These are phyloP conservation scores for Hypomecis atomaria DNA, from an alignment of 2,888 invertebrate genomes.

Conservation along the genomic window DNA sequence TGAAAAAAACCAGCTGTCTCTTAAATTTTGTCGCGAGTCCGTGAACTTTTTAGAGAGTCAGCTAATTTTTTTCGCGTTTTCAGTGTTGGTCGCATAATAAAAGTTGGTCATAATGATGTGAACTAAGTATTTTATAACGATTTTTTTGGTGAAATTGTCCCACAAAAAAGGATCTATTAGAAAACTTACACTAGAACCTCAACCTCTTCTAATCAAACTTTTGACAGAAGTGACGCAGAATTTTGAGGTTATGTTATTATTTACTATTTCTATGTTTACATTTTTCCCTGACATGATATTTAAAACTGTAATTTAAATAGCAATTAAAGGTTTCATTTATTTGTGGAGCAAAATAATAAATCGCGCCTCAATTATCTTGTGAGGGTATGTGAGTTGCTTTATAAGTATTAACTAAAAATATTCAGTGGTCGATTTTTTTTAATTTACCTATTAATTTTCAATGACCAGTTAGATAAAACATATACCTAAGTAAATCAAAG, in stretches of 20 bases:
- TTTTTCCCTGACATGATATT: not conserved
- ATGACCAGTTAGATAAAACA: no score
- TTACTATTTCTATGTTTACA: not conserved
- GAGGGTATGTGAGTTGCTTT: not conserved
- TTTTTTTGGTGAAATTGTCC: not conserved
- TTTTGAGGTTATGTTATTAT: slow-evolving; percentile 20
- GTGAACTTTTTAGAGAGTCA: no score
- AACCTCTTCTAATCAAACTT: not conserved
- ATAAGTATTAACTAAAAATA: not conserved
- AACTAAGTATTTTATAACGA: no score
- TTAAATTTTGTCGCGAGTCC: no score
- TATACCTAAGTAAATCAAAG: no score
- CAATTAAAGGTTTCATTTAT: not conserved
- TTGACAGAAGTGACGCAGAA: slow-evolving; percentile 3
- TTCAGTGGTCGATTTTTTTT: no score
- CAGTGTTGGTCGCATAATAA: no score
- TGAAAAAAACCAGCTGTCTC: no score
- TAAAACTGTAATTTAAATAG: not conserved
- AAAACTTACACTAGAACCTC: not conserved
- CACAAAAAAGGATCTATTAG: not conserved
- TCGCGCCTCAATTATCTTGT: not conserved
- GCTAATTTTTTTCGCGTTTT: no score
- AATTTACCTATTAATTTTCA: no score
- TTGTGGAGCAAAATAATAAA: not conserved
- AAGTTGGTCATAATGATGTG: no score